Evolutionary conservation across 1,140 invertebrate genomes (phyloP).

Genomic region (Artemia franciscana): DNA sequence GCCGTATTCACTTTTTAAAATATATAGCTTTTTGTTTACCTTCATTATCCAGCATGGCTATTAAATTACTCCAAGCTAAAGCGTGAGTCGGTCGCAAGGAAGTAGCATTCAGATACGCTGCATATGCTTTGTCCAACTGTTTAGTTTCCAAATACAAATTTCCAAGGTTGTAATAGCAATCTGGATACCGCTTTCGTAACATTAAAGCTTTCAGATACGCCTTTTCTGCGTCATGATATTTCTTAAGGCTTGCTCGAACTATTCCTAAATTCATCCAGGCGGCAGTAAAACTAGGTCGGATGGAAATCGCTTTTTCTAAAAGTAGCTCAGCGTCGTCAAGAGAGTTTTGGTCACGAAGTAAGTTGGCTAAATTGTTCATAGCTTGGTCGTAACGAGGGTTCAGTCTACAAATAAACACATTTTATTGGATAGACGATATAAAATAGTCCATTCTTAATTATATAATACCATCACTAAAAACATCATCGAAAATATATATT

Average conservation of each 20-base stretch:
- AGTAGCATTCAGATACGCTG: conserved; percentile 57
- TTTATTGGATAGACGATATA: too few relatives aligned
- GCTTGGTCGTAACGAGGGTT: conserved; percentile 83
- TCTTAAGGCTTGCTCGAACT: conserved; percentile 46
- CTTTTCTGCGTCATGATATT: conserved; percentile 40
- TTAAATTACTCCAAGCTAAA: conserved; percentile 72
- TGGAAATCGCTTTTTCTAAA: conserved; percentile 40
- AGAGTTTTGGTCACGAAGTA: conserved; percentile 52
- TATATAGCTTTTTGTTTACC: conserved; percentile 22
- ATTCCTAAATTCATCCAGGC: conserved; percentile 98
- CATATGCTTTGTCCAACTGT: conserved; percentile 30
- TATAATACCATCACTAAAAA: too few relatives aligned
- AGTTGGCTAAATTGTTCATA: conserved; percentile 88
- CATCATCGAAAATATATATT: too few relatives aligned
- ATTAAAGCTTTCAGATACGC: conserved; percentile 55
- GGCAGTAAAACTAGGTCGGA: conserved; percentile 63
- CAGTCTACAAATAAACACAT: conserved; percentile 31
- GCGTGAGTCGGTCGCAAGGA: conserved; percentile 44
- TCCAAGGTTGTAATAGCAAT: conserved; percentile 82
- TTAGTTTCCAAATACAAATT: conserved; percentile 49
- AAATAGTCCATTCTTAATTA: too few relatives aligned
- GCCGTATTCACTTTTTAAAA: conserved; percentile 4
- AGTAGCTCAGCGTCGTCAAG: conserved; percentile 47
- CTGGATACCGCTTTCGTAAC: conserved; percentile 56
- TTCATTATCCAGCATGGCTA: conserved; percentile 63